Evolutionary conservation across 1,140 invertebrate genomes (phyloP), one percentile per base, ranked within the genome.

Genomic region (Cydia amplana): DNA sequence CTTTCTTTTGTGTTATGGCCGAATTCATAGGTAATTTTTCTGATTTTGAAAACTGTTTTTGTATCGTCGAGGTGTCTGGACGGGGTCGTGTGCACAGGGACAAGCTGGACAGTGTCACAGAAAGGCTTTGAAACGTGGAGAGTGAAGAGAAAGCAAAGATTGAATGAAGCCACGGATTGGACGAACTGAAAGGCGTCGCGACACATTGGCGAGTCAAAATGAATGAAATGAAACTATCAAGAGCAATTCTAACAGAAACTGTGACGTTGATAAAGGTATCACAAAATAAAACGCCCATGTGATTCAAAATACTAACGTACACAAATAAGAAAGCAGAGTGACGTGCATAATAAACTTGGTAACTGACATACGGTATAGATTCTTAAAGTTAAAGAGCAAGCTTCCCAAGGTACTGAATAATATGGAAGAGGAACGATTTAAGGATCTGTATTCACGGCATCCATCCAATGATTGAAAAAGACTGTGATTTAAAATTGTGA

Each of bases 211-310:
- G 84, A 89, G 75, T 81, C 79, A 84, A 82, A 85, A 89, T 90
- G 85, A 89, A 91, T 91, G 91, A 91, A 91, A 91, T 91, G 89
- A 87, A 85, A 90, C 89, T 91, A 91, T 89, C 85, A 89, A 90
- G 88, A 91, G 88, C 89, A 91, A 89, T 81, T 83, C 90, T 91
- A 91, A 88, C 85, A 92, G 87, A 91, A 88, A 90, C 83, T 90
- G 89, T 91, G 88, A 87, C 83, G 81, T 85, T 90, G 90, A 91
- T 90, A 90, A 91, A 93, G 87, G 90, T 91, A 93, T 93, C 90
- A 93, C 90, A 93, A 93, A 93, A 90, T 90, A 92, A 92, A 93
- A 90, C 90, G 89, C 89, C 91, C 90, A 91, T 87, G 87, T 91
- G 89, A 80, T 86, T 78, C 76, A 81, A 79, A 84, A 80, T 79